Conservation (phyloP, 2,113 vertebrate genomes). For the Sapayoa aenigma region DNA sequence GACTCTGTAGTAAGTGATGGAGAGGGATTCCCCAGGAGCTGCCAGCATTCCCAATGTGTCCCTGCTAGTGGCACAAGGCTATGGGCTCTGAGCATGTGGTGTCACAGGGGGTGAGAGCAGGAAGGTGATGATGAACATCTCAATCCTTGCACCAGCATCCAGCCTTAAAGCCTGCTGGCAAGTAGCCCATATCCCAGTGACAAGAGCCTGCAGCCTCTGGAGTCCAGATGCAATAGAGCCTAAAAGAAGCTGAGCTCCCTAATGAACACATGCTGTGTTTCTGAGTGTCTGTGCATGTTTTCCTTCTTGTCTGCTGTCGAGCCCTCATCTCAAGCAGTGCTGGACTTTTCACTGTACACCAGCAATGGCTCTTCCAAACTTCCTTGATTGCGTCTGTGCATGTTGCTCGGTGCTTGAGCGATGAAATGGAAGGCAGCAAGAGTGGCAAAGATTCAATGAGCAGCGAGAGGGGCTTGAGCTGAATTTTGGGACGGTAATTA, state of each 20-base stretch:
- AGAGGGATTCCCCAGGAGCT: neutral
- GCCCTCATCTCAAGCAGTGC: neutral
- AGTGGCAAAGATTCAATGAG: slow-evolving; percentile 66
- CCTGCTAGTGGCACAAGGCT: neutral
- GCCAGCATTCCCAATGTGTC: neutral
- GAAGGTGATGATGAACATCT: neutral
- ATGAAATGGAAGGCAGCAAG: slow-evolving; percentile 54
- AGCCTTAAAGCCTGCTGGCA: neutral
- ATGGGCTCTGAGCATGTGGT: fast-evolving
- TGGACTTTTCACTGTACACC: neutral
- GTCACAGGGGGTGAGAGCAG: neutral
- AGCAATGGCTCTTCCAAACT: slow-evolving; percentile 50
- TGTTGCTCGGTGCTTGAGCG: slow-evolving; percentile 32
- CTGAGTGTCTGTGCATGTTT: neutral
- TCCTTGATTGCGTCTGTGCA: slow-evolving; percentile 63
- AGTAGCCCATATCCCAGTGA: neutral
- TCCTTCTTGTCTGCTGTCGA: neutral
- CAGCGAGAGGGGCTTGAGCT: slow-evolving; percentile 50
- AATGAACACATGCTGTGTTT: neutral
- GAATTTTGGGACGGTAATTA: slow-evolving; percentile 70
- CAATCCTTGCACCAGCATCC: neutral
- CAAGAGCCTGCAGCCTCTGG: neutral
- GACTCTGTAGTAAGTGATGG: neutral
- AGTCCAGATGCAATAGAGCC: neutral
- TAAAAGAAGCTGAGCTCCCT: neutral